Conservation (phyloP, 2,113 vertebrate species). For the Poeciliopsis prolifica region DNA sequence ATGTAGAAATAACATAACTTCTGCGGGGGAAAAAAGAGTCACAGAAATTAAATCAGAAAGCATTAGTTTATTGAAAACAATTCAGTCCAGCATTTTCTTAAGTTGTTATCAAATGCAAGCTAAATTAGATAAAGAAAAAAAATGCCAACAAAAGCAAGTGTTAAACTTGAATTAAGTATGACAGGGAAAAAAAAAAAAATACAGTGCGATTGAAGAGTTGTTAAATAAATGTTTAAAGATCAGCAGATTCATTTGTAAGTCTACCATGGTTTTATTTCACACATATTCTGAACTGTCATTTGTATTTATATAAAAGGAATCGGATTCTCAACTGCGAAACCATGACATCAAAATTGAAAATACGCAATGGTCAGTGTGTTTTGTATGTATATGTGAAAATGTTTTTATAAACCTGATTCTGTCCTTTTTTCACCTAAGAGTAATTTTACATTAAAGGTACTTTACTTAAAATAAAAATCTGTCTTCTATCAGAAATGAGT, state of each 20-base stretch:
- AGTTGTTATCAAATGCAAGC: conserved; percentile 65
- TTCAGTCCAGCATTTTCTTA: conserved; percentile 70
- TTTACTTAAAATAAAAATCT: conserved; percentile 46
- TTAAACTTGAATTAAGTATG: conserved; percentile 34
- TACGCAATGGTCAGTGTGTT: conserved; percentile 51
- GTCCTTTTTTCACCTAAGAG: conserved; percentile 35
- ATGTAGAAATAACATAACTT: not conserved
- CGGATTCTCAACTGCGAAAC: conserved; percentile 40
- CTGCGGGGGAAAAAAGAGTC: conserved; percentile 9
- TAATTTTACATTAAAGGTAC: conserved; percentile 77
- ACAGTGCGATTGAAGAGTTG: conserved; percentile 17
- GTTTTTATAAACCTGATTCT: conserved; percentile 62
- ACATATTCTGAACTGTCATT: conserved; percentile 19
- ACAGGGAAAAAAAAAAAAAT: conserved; percentile 24
- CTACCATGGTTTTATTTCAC: conserved; percentile 43
- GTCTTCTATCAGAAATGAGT: conserved; percentile 50
- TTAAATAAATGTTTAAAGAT: conserved; percentile 38
- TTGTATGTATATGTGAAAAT: conserved; percentile 50
- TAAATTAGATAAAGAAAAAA: conserved; percentile 35
- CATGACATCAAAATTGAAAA: conserved; percentile 38
- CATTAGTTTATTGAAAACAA: conserved; percentile 80
- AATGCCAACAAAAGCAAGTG: conserved; percentile 17
- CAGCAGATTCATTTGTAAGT: conserved; percentile 22
- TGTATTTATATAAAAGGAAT: conserved; percentile 53
- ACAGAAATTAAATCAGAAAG: conserved; percentile 57